phyloP scores from a whole-genome alignment of 2,888 invertebrate species.

The Laothoe populi region DNA sequence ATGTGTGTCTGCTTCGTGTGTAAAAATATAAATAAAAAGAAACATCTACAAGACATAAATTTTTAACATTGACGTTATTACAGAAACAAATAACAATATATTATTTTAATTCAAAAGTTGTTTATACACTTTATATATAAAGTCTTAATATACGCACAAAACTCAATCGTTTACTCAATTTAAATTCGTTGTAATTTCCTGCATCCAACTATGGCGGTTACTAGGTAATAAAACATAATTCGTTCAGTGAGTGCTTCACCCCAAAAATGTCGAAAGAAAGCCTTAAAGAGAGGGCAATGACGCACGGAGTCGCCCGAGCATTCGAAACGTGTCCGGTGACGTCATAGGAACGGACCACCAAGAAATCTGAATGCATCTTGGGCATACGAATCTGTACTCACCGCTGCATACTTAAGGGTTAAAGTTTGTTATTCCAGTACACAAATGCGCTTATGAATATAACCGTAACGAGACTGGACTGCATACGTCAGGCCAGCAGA shows the following conservation, averaged over 20 bases:
- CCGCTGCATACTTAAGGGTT: slow-evolving; percentile 2
- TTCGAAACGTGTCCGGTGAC: slow-evolving; percentile 65
- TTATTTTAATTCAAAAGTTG: slow-evolving; percentile 13
- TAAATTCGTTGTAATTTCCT: slow-evolving; percentile 23
- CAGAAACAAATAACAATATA: not conserved
- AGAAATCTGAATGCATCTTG: slow-evolving; percentile 22
- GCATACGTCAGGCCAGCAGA: slow-evolving; percentile 42
- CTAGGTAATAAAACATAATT: slow-evolving; percentile 20
- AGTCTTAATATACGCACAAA: not conserved
- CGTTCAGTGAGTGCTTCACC: slow-evolving; percentile 27
- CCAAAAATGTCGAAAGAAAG: slow-evolving; percentile 52
- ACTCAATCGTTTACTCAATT: slow-evolving; percentile 11
- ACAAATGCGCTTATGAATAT: slow-evolving; percentile 5
- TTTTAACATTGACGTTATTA: not conserved
- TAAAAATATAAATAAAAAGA: not conserved
- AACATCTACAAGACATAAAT: not conserved
- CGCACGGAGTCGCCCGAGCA: slow-evolving; percentile 58
- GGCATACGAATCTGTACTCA: not conserved
- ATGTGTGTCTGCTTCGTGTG: not conserved
- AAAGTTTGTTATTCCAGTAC: not conserved
- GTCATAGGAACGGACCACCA: slow-evolving; percentile 48
- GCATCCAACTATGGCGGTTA: slow-evolving; percentile 17
- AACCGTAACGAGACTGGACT: slow-evolving; percentile 25
- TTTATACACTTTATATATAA: slow-evolving; percentile 10
- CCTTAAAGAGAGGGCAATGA: slow-evolving; percentile 59